Conservation (phyloP, 2,113 vertebrate species). For the Hiodon alosoides region DNA sequence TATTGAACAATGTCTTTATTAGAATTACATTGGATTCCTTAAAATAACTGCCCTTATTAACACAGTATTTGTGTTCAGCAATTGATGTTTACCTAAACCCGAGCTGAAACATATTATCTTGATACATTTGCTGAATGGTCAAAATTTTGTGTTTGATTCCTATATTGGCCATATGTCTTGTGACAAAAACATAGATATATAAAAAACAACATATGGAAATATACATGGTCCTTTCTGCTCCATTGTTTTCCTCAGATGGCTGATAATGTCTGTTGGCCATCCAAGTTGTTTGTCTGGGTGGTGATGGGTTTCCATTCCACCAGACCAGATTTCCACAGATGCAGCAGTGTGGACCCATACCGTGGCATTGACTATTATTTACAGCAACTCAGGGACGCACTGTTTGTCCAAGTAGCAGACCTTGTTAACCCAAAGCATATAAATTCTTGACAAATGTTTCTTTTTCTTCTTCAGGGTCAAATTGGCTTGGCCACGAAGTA, state of each 20-base stretch:
- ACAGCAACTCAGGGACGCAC: slow-evolving; percentile 48
- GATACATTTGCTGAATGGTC: not conserved
- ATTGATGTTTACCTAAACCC: not conserved
- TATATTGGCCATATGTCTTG: slow-evolving; percentile 32
- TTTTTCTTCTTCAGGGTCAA: slow-evolving; percentile 41
- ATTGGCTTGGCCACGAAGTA: slow-evolving; percentile 19
- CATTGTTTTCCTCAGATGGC: slow-evolving; percentile 19
- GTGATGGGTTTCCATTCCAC: slow-evolving; percentile 32
- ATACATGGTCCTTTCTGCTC: not conserved
- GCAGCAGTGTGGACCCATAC: slow-evolving; percentile 22
- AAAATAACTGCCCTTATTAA: too few relatives aligned
- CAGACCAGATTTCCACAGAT: slow-evolving; percentile 34
- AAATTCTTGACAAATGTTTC: slow-evolving; percentile 55
- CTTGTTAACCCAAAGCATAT: slow-evolving; percentile 52
- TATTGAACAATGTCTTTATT: slow-evolving; percentile 20
- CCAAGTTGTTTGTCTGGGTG: slow-evolving; percentile 22
- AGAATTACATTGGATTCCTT: not conserved
- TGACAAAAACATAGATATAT: slow-evolving; percentile 21
- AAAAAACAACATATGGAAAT: slow-evolving; percentile 35
- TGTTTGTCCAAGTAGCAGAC: slow-evolving; percentile 60
- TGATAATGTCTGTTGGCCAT: slow-evolving; percentile 41
- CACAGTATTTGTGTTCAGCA: too few relatives aligned
- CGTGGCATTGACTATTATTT: slow-evolving; percentile 50
- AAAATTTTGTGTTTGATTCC: slow-evolving; percentile 16
- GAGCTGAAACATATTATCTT: not conserved